Base-by-base conservation (phyloP, 2,113 vertebrate genomes). In the Ophthalmolycus amberensis region DNA sequence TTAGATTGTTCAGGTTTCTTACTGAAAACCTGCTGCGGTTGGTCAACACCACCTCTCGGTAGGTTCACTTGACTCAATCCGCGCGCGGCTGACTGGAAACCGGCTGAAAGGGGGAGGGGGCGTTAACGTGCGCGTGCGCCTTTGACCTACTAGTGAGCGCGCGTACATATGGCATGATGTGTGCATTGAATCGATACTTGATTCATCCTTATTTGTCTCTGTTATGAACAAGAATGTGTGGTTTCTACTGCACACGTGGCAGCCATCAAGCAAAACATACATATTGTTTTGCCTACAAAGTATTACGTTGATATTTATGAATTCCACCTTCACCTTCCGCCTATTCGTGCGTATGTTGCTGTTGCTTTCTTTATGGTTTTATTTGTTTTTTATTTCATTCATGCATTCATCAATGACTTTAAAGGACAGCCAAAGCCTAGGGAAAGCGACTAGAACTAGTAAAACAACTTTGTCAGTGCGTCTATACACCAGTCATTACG, bases 61-160 rank as follows among this genome's bases (percentile, higher is more conserved):
- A 91, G 90, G 80, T 86, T 91, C 89, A 75, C 92, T 94, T 90
- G 92, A 91, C 90, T 94, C 91, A 88, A 90, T 93, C 92, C 92
- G 92, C 93, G 93, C 94, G 92, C 92, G 90, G 90, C 82, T 90
- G 86, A 92, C 86, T 91, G 90, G 83, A 77, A 85, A 91, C 89
- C 87, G 88, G 90, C 79, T 85, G 73, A 29, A 80, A 73, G 88
- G 90, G 85, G 88, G 78, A 46, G 85, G 89, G 88, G 88, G 92
- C 87, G 84, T 80, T 68, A 73, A 86, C 84, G 76, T 91, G 88
- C 87, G 79, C 83, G 80, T 81, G 72, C 86, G 66, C 60, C 7
- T 85, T 84, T 80, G 83, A 86, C 83, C 83, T 70, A 83, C 72
- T 50, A 77, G 56, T 62, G 79, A 63, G 85, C 75, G 77, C 86